Conservation (phyloP, 2,113 vertebrate genomes). For the Rhinopomastus cyanomelas region DNA sequence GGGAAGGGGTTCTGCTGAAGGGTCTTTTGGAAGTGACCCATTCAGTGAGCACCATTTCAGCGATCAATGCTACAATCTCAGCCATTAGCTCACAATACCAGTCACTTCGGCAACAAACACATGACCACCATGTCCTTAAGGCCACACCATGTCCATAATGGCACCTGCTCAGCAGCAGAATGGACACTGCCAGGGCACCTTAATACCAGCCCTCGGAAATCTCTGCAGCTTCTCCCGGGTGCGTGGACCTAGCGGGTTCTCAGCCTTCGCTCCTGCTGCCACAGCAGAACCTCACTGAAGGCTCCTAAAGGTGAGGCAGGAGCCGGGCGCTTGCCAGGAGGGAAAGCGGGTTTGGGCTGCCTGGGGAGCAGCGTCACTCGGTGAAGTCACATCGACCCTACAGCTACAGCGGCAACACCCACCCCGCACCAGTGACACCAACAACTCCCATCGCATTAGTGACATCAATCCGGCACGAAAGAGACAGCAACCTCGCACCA, state of each 20-base stretch:
- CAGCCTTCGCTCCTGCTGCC: neutral
- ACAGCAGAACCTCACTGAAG: accelerated
- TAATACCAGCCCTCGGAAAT: accelerated
- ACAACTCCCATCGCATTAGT: too few species aligned
- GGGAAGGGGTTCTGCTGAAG: neutral
- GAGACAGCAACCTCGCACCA: too few species aligned
- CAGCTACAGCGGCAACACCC: too few species aligned
- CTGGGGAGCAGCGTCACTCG: neutral
- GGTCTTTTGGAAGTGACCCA: neutral
- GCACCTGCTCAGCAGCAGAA: neutral
- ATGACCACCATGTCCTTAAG: neutral
- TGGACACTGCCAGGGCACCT: neutral
- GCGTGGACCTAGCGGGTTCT: accelerated
- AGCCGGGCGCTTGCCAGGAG: too few species aligned
- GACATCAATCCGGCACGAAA: too few species aligned
- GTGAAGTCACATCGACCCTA: too few species aligned
- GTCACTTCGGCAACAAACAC: neutral
- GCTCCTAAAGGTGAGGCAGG: accelerated
- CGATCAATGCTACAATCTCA: neutral
- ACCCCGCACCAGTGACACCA: too few species aligned
- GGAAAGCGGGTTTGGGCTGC: accelerated
- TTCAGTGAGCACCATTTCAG: neutral
- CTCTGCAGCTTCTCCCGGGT: neutral
- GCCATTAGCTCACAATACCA: accelerated
- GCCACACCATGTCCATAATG: neutral